Conservation (phyloP, 2,797 vertebrate species). For the Triplophysa bombifrons region DNA sequence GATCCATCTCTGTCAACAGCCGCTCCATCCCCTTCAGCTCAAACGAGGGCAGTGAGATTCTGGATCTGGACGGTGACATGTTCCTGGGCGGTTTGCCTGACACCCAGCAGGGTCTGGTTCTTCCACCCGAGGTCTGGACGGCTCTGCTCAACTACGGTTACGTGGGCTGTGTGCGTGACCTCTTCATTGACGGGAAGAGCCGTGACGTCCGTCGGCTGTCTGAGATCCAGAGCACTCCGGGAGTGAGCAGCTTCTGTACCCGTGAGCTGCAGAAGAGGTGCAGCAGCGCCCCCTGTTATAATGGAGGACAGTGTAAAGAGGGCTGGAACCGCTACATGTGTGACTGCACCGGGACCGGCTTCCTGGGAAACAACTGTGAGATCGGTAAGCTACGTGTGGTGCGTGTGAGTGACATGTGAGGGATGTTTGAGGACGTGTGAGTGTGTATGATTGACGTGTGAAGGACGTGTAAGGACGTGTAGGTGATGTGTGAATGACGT, state of each 20-base stretch:
- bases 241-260: slow-evolving; percentile 87
- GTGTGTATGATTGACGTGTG: too few relatives aligned
- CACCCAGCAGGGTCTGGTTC: slow-evolving; percentile 76
- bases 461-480: too few relatives aligned
- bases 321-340: slow-evolving; percentile 96
- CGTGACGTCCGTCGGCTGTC: slow-evolving; percentile 86
- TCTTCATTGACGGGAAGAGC: slow-evolving; percentile 92
- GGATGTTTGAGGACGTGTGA: too few relatives aligned
- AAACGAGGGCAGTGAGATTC: slow-evolving; percentile 88
- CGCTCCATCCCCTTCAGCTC: slow-evolving; percentile 90
- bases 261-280: slow-evolving; percentile 87
- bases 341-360: slow-evolving; percentile 89
- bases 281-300: slow-evolving; percentile 82
- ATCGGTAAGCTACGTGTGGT: slow-evolving; percentile 74
- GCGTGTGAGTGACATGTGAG: too few relatives aligned
- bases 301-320: slow-evolving; percentile 86
- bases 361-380: slow-evolving; percentile 87
- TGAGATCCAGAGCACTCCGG: slow-evolving; percentile 81
- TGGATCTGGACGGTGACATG: slow-evolving; percentile 91
- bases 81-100: slow-evolving; percentile 90
- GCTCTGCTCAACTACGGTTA: slow-evolving; percentile 89
- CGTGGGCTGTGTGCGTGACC: slow-evolving; percentile 90
- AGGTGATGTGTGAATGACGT: too few relatives aligned
- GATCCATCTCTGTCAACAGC: slow-evolving; percentile 92
- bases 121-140: slow-evolving; percentile 92